Conservation (phyloP, 1,140 invertebrate genomes). For the Cepaea nemoralis region DNA sequence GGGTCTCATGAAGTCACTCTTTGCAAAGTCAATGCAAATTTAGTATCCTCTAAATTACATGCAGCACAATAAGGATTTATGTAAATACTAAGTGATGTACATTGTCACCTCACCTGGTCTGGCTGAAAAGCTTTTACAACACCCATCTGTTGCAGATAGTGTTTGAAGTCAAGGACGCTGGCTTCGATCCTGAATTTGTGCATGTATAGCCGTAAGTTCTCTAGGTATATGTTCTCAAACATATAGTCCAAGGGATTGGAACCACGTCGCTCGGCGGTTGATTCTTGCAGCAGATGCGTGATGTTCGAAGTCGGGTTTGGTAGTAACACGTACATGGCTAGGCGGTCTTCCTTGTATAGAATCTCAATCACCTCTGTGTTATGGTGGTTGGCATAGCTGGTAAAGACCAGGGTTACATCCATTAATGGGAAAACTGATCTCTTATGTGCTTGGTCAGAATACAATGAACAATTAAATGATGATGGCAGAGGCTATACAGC, state of each 20-base stretch:
- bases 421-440: too few relatives aligned
- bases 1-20: too few relatives aligned
- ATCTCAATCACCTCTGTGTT: constrained; percentile 81
- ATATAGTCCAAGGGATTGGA: constrained; percentile 63
- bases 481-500: too few relatives aligned
- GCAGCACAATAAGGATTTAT: too few relatives aligned
- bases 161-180: constrained; percentile 74
- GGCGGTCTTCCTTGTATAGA: constrained; percentile 78
- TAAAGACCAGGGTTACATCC: not conserved
- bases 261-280: constrained; percentile 56
- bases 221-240: constrained; percentile 1
- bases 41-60: too few relatives aligned
- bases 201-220: constrained; percentile 66
- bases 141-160: constrained; percentile 72
- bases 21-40: too few relatives aligned
- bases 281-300: constrained; percentile 72
- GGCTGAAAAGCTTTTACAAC: constrained; percentile 77
- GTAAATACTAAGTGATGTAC: too few relatives aligned
- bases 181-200: constrained; percentile 80
- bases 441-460: too few relatives aligned
- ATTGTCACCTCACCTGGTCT: not conserved
- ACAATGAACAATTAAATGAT: too few relatives aligned
- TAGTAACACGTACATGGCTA: constrained; percentile 82
- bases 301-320: constrained; percentile 73
- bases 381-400: constrained; percentile 78